A percentile compares a stretch with the other conserved stretches of the same genome.
These are phyloP conservation scores for Falcaria lacertinaria DNA, from an alignment of 2,888 invertebrate species.

Conservation along the genomic window DNA sequence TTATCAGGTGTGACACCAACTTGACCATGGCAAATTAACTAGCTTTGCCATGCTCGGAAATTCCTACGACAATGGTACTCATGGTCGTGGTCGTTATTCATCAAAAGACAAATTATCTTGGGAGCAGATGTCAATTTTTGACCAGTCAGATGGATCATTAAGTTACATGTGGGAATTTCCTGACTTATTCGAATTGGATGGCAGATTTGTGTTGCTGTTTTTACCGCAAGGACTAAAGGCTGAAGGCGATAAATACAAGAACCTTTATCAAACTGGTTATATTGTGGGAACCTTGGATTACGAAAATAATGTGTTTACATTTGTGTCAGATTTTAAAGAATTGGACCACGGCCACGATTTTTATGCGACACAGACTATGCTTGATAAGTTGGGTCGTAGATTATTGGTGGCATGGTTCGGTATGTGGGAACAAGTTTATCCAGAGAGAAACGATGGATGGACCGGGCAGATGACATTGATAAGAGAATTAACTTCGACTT, in stretches of 20 bases:
- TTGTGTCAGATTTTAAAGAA: slow-evolving; percentile 44
- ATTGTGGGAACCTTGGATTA: slow-evolving; percentile 63
- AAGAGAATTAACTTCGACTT: slow-evolving; percentile 41
- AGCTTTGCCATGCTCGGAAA: too few species aligned
- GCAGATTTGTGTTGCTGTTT: slow-evolving; percentile 55
- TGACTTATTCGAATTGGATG: slow-evolving; percentile 63
- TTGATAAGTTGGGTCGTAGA: slow-evolving; percentile 38
- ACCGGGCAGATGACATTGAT: slow-evolving; percentile 63
- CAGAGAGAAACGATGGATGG: slow-evolving; percentile 55
- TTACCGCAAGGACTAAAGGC: slow-evolving; percentile 62
- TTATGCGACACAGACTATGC: slow-evolving; percentile 64
- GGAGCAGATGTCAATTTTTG: slow-evolving; percentile 42
- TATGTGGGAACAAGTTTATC: slow-evolving; percentile 65
- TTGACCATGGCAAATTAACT: too few species aligned
- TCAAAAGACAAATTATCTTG: slow-evolving; percentile 53
- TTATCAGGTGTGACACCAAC: too few species aligned
- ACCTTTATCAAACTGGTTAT: slow-evolving; percentile 61
- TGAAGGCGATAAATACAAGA: slow-evolving; percentile 51
- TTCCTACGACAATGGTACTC: slow-evolving; percentile 41
- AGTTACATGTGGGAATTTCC: slow-evolving; percentile 77
- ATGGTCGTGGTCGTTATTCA: slow-evolving; percentile 55
- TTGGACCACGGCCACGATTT: slow-evolving; percentile 64
- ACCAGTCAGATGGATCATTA: slow-evolving; percentile 47
- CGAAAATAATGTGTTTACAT: slow-evolving; percentile 35
- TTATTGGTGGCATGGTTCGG: slow-evolving; percentile 64